phyloP scores from a whole-genome alignment of 2,888 invertebrate species.

The Rotaria magnacalcarata region DNA sequence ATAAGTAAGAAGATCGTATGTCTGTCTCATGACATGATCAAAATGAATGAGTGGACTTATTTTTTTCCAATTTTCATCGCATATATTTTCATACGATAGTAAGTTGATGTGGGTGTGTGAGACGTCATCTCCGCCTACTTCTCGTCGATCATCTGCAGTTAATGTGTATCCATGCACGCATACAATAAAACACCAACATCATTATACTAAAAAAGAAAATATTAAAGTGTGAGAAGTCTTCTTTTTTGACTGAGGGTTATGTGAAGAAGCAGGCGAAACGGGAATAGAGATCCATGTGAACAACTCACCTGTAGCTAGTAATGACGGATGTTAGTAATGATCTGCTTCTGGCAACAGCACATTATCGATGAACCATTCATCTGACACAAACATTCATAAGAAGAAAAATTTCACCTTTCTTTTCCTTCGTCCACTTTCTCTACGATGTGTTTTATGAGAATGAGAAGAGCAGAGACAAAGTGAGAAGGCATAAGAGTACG shows the following conservation, averaged over 20 bases:
- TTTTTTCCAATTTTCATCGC: conserved; percentile 21
- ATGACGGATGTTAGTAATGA: neutral
- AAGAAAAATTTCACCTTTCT: neutral
- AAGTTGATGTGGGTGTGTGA: neutral
- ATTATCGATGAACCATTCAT: neutral
- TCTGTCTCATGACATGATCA: conserved; percentile 2
- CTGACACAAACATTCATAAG: neutral
- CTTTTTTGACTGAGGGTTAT: neutral
- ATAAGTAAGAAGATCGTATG: neutral
- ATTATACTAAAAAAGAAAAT: neutral
- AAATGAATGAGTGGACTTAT: conserved; percentile 1
- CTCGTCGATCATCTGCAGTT: conserved; percentile 25
- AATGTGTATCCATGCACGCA: neutral
- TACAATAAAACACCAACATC: neutral
- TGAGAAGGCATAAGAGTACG: neutral
- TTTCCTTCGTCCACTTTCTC: neutral
- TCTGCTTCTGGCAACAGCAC: neutral
- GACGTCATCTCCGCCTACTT: neutral
- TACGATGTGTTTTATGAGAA: neutral
- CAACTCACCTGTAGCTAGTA: neutral
- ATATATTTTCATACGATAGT: neutral
- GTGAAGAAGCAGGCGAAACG: neutral
- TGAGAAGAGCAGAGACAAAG: neutral
- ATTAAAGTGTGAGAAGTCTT: neutral
- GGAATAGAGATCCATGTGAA: neutral